Evolutionary conservation across 2,888 invertebrate genomes (phyloP).

Genomic region (Pimpla rufipes): DNA sequence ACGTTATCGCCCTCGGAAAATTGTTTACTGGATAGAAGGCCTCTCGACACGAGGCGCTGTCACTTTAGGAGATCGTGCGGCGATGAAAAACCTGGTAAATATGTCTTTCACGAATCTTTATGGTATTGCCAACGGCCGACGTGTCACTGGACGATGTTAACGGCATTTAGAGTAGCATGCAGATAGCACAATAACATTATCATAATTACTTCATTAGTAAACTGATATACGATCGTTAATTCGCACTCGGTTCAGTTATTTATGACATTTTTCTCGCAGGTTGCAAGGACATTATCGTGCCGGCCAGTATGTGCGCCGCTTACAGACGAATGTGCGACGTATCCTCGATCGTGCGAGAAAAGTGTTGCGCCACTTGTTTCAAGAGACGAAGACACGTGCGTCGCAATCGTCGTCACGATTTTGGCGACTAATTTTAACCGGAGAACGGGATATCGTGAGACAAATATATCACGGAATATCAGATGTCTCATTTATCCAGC

Average conservation of each 20-base stretch:
- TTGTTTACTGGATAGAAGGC: conserved; percentile 78
- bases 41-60: conserved; percentile 79
- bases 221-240: conserved; percentile 18
- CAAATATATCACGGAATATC: conserved; percentile 13
- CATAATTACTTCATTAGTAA: conserved; percentile 41
- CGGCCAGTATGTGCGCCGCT: conserved; percentile 78
- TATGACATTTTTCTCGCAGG: conserved; percentile 69
- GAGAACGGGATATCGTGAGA: conserved; percentile 9
- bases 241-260: conserved; percentile 21
- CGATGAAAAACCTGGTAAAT: conserved; percentile 79
- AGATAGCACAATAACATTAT: conserved; percentile 31
- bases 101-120: not conserved
- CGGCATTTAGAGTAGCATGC: not conserved
- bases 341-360: conserved; percentile 78
- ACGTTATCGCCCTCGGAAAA: conserved; percentile 77
- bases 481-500: conserved; percentile 15
- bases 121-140: not conserved
- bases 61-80: conserved; percentile 79
- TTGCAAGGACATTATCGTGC: conserved; percentile 79
- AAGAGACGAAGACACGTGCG: conserved; percentile 78
- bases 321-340: conserved; percentile 80
- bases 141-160: not conserved
- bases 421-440: conserved; percentile 58
- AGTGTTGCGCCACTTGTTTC: conserved; percentile 81
- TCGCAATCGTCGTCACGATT: conserved; percentile 73